Percentiles rank a stretch among this genome's conserved stretches.
Conservation (phyloP, 2,797 vertebrate genomes). For the Sebastes matsubarae region DNA sequence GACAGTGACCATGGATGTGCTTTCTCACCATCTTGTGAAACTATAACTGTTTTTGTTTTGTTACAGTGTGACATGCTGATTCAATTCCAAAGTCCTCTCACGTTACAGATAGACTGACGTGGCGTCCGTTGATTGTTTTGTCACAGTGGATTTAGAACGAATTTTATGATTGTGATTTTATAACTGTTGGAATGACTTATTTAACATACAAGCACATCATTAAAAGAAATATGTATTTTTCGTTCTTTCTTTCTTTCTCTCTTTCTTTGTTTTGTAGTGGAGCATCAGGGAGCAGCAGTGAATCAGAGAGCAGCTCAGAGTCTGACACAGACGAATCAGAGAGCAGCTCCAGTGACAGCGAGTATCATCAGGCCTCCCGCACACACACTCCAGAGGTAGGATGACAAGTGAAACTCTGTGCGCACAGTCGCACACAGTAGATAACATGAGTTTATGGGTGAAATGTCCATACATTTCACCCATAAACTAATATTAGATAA, state of each 20-base stretch:
- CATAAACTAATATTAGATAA: rapidly evolving
- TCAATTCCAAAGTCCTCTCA: not conserved
- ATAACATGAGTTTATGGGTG: not conserved
- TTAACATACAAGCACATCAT: not conserved
- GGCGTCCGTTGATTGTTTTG: not conserved
- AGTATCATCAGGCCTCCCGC: conserved; percentile 87
- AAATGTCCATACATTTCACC: not conserved
- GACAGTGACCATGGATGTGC: not conserved
- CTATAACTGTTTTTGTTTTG: not conserved
- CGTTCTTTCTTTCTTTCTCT: not conserved
- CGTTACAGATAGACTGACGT: not conserved
- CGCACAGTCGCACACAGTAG: not conserved
- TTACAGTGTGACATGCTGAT: not conserved
- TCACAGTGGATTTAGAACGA: not conserved
- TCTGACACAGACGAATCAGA: conserved; percentile 90
- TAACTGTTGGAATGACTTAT: not conserved
- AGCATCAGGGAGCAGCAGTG: conserved; percentile 88
- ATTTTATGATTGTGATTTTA: too few species aligned
- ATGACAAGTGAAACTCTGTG: not conserved
- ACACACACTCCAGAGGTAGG: conserved; percentile 88
- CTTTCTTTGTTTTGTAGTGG: conserved; percentile 69
- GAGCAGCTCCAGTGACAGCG: conserved; percentile 92
- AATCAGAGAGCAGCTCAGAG: conserved; percentile 92
- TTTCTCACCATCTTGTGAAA: not conserved
- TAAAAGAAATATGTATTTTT: not conserved